Percentiles rank a stretch among this genome's conserved stretches.
Conservation (phyloP, 2,888 invertebrate species). For the Sylvicola fuscatus region DNA sequence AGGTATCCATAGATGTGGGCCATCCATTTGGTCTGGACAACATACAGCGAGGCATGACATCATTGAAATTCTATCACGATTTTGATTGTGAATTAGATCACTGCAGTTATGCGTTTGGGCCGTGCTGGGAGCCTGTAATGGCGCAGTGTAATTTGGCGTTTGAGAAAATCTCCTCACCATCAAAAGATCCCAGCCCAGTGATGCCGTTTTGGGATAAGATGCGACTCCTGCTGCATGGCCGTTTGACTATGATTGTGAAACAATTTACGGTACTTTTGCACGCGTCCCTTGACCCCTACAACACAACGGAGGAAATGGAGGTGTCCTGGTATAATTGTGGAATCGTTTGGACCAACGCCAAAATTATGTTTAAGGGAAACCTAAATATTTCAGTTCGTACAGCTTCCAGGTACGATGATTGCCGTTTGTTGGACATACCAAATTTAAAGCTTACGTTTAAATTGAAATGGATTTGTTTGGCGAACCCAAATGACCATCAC, state of each 20-base stretch:
- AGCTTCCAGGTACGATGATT: constrained; percentile 98
- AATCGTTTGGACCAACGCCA: constrained; percentile 91
- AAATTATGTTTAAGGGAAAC: constrained; percentile 80
- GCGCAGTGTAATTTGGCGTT: constrained; percentile 38
- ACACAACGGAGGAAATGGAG: constrained; percentile 98
- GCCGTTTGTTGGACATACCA: constrained; percentile 78
- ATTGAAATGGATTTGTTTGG: constrained; percentile 78
- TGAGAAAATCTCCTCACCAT: constrained; percentile 70
- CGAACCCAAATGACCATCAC: constrained; percentile 91
- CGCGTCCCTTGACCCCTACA: constrained; percentile 94
- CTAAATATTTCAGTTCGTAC: constrained; percentile 83
- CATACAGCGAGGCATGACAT: constrained; percentile 83
- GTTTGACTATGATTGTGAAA: constrained; percentile 69
- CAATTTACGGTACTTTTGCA: constrained; percentile 82
- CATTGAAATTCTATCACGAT: constrained; percentile 95
- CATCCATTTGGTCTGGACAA: constrained; percentile 62
- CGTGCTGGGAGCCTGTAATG: constrained; percentile 91
- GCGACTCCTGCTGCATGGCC: constrained; percentile 77
- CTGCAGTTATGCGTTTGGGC: constrained; percentile 88
- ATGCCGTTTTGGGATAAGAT: constrained; percentile 97
- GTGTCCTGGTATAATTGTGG: constrained; percentile 84
- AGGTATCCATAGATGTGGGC: constrained; percentile 42
- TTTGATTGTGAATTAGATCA: constrained; percentile 82
- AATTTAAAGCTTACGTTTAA: constrained; percentile 65
- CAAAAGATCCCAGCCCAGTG: constrained; percentile 81